Evolutionary conservation across 2,113 vertebrate species (phyloP), one percentile per base, ranked within the genome.

Genomic region (Bubo bubo): DNA sequence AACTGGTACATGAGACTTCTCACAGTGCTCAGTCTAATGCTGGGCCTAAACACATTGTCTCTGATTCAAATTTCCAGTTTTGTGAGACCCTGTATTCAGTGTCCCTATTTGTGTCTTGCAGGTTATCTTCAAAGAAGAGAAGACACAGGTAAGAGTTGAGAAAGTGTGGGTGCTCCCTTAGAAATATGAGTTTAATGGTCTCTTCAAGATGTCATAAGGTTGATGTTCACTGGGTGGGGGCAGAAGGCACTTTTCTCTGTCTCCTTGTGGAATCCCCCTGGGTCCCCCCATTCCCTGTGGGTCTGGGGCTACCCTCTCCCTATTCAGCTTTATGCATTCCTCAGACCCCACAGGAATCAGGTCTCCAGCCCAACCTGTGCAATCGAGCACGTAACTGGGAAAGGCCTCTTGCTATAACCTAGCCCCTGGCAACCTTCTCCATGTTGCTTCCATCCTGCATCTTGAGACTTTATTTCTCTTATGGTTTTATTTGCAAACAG

Each of bases 91-190:
- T 74, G 17, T 17, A 76, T 64, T 86, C 56, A 96, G 0, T 64
- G 39, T 66, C n/a, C 7, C 0, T 68, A 21, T 68, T 56, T 91
- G 24, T 92, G 84, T 96, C 72, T 97, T 97, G 39, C 97, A 99
- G 99, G 98, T 98, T 98, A 52, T 98, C 98, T 2, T 99, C 99
- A 92, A 99, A 99, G 98, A 99, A 99, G 98, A 99, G 98, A 95
- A 99, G 99, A 93, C 99, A 99, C 98, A 99, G 99, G 99, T 99
- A 98, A 92, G 98, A 97, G 47, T 53, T 49, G 37, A 39, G 30
- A n/a, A 49, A 34, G 27, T 30, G 5, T 68, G 74, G 13, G 37
- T 55, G 55, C 12, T 64, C 53, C n/a, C 32, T 52, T 93, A 74
- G 70, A 86, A 88, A 80, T 41, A 37, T 0, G 34, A 66, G 23